phyloP scores from a whole-genome alignment of 2,113 vertebrate genomes.

The Tachuris rubrigastra region DNA sequence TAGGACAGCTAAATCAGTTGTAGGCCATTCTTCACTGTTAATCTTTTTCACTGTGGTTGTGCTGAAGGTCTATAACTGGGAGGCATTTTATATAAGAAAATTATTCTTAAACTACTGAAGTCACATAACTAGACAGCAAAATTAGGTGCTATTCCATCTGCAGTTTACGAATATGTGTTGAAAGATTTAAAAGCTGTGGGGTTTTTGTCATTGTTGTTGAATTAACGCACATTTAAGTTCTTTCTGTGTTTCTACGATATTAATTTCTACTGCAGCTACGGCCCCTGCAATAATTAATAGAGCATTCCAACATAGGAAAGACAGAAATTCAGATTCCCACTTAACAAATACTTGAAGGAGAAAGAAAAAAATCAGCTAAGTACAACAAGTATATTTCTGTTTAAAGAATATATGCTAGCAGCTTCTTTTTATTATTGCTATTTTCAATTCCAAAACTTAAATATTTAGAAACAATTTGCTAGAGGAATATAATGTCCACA shows the following conservation, averaged over 20 bases:
- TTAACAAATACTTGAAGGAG: neutral
- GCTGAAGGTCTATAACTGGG: neutral
- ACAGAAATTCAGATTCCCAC: neutral
- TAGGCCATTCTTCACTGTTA: neutral
- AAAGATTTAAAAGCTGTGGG: neutral
- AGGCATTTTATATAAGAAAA: neutral
- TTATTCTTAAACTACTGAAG: neutral
- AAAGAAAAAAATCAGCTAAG: neutral
- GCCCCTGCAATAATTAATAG: neutral
- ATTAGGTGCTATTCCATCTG: neutral
- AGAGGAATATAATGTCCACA: neutral
- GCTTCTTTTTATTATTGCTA: neutral
- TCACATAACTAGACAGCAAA: neutral
- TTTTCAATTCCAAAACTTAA: neutral
- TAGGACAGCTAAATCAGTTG: neutral
- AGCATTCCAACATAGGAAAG: neutral
- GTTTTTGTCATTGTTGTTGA: neutral
- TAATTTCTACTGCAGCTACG: neutral
- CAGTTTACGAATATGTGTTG: neutral
- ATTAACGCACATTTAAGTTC: neutral
- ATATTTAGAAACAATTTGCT: neutral
- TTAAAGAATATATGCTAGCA: neutral
- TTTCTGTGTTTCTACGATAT: neutral
- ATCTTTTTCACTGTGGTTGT: neutral
- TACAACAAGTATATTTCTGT: neutral